phyloP scores from a whole-genome alignment of 2,797 vertebrate species.

The Enteromius fasciolatus region DNA sequence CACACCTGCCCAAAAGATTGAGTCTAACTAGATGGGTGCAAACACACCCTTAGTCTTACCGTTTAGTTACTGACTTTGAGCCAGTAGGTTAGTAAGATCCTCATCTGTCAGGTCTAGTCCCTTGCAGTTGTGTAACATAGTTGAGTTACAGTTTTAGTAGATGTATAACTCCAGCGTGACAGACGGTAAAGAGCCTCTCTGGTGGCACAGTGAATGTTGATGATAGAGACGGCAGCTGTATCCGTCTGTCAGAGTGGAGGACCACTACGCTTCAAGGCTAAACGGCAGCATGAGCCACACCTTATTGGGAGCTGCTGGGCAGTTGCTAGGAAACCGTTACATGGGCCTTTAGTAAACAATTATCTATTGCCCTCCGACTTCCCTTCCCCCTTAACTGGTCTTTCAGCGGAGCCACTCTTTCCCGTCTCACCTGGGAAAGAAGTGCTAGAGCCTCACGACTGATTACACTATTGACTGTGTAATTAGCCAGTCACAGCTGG shows the following conservation, averaged over 20 bases:
- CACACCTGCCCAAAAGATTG: neutral
- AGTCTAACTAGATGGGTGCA: neutral
- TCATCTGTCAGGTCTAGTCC: constrained; percentile 2
- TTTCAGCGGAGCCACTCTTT: constrained; percentile 64
- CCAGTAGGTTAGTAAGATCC: constrained; percentile 19
- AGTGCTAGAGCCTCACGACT: constrained; percentile 58
- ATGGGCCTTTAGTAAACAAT: constrained; percentile 88
- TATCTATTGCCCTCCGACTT: constrained; percentile 68
- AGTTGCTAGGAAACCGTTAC: constrained; percentile 88
- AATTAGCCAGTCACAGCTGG: constrained; percentile 65
- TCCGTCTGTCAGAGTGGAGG: constrained; percentile 60
- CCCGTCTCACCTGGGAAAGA: constrained; percentile 73
- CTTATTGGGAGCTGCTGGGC: constrained; percentile 79
- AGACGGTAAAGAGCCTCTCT: constrained; percentile 48
- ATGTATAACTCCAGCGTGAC: neutral
- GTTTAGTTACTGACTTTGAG: neutral
- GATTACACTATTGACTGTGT: constrained; percentile 70
- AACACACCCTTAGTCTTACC: neutral
- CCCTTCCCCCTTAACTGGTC: constrained; percentile 66
- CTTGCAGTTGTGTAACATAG: neutral
- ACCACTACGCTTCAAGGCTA: constrained; percentile 70
- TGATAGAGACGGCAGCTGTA: constrained; percentile 56
- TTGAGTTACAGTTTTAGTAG: neutral
- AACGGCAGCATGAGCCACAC: constrained; percentile 78
- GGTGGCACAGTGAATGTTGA: constrained; percentile 45